Evolutionary conservation across 2,888 invertebrate species (phyloP), one percentile per base, ranked within the genome.

Genomic region (Eutolmus rufibarbis): DNA sequence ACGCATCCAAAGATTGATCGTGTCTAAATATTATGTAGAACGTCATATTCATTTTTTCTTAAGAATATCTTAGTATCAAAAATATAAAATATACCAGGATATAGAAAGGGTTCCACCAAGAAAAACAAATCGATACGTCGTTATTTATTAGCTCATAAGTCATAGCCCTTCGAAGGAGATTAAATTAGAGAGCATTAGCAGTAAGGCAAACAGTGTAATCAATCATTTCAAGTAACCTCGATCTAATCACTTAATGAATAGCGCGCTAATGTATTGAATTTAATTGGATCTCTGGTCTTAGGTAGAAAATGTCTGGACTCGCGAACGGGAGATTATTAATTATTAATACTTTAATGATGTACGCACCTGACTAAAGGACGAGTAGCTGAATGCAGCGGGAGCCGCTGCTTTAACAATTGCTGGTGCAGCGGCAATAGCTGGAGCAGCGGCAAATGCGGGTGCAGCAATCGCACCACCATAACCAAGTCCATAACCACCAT

Each of bases 311-410:
- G 5, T 8, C 16, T 51, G 14, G 46, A 14, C 46, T 51, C n/a
- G 16, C 16, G 46, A 51, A n/a, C 23, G 9, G 57, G 19, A 1
- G 3, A 9, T 57, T 8, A 7, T 23, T 57, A 57, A 23, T 57
- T 57, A n/a, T 57, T 19, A 23, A 23, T 66, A 8, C 8, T 28
- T 23, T 19, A 28, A 66, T 1, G 1, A 51, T 56, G 12, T 82
- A 66, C 86, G 87, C 87, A 90, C 90, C 87, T 90, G 90, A 91
- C 94, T 93, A 92, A 94, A 87, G 43, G 87, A 77, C 40, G 88
- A 78, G 23, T 86, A 88, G 57, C 86, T 86, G 23, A 81, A 76
- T 66, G 94, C 94, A 37, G 87, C 87, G 51, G 88, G 87, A 1
- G 87, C 87, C 12, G 74, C 86, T 56, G 85, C 86, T 57, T 89